Evolutionary conservation across 2,888 invertebrate genomes (phyloP).

Genomic region (Rugalucina vietnamica): DNA sequence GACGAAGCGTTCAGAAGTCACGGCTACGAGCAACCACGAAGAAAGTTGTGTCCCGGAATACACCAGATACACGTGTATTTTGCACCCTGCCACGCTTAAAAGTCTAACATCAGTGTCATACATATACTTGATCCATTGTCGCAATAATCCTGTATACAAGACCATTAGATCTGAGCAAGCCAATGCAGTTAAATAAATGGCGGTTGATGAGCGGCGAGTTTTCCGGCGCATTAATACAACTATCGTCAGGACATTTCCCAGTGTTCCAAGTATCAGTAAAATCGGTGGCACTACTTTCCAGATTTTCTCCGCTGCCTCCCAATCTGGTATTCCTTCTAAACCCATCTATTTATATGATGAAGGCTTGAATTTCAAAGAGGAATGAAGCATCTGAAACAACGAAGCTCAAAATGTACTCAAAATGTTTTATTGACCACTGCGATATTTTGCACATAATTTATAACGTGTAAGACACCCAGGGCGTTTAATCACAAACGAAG

Average conservation of each 20-base stretch:
- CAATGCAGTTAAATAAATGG: conserved; percentile 71
- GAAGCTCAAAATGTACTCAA: too few relatives aligned
- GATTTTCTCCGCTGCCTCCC: conserved; percentile 26
- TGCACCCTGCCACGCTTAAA: conserved; percentile 53
- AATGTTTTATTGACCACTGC: too few relatives aligned
- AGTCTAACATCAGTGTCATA: conserved; percentile 65
- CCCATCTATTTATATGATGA: too few relatives aligned
- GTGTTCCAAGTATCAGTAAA: conserved; percentile 69
- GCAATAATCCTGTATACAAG: conserved; percentile 70
- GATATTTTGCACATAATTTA: too few relatives aligned
- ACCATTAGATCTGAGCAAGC: conserved; percentile 70
- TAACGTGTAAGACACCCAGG: too few relatives aligned
- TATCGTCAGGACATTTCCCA: conserved; percentile 74
- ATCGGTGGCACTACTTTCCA: conserved; percentile 68
- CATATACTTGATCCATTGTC: conserved; percentile 64
- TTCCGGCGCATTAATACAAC: conserved; percentile 61
- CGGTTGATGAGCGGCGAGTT: conserved; percentile 65
- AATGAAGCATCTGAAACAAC: too few relatives aligned
- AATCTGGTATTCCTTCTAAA: conserved; percentile 20
- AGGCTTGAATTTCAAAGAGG: too few relatives aligned
- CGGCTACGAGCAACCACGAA: conserved; percentile 77
- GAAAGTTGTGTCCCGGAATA: conserved; percentile 72
- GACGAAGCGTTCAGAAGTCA: conserved; percentile 74
- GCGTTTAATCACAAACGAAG: too few relatives aligned
- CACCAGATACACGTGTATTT: conserved; percentile 70